Evolutionary conservation across 2,113 vertebrate genomes (phyloP), one percentile per base, ranked within the genome.

Genomic region (Microtus richardsoni): DNA sequence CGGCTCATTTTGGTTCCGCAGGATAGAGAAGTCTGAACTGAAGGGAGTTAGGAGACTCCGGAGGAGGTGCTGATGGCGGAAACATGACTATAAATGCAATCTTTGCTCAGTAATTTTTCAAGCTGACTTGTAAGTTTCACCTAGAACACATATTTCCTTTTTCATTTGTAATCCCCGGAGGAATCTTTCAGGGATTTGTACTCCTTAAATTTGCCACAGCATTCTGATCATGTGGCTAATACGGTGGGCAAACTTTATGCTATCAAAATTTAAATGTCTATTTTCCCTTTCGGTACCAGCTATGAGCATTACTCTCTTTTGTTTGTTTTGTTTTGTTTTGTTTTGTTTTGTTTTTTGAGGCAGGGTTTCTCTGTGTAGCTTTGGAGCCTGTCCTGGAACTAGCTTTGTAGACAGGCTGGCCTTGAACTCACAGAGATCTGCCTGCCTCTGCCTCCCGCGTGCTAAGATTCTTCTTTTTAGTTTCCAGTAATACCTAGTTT

Each of bases 171-270:
- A 47, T 44, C 28, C 39, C 71, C 39, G 14, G 75, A 77, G 71
- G 62, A 52, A 79, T 26, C 79, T 78, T 88, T 71, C 49, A 89
- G 70, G 83, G 49, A n/a, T 91, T 87, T 66, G 49, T 88, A 77
- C 39, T 88, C 49, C 36, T 92, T 64, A 68, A 11, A 58, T 36
- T 87, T 92, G 92, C 89, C 79, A 49, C 58, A 73, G 47, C 87
- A 41, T 26, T 88, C 64, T 70, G 36, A 85, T 85, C 77, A 54
- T 17, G 62, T 3, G 13, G 73, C 68, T 85, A 75, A 88, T 39
- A 85, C 26, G 14, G 3, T 60, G 24, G 83, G 26, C 83, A 77
- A 77, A 39, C 70, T 95, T 79, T 86, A 73, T 73, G 82, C 73
- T 22, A 66, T 47, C 47, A 47, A 79, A 89, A 30, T 68, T 36